These are phyloP conservation scores for Rhinogobius similis DNA, from an alignment of 2,113 vertebrate species.

Conservation along the genomic window DNA sequence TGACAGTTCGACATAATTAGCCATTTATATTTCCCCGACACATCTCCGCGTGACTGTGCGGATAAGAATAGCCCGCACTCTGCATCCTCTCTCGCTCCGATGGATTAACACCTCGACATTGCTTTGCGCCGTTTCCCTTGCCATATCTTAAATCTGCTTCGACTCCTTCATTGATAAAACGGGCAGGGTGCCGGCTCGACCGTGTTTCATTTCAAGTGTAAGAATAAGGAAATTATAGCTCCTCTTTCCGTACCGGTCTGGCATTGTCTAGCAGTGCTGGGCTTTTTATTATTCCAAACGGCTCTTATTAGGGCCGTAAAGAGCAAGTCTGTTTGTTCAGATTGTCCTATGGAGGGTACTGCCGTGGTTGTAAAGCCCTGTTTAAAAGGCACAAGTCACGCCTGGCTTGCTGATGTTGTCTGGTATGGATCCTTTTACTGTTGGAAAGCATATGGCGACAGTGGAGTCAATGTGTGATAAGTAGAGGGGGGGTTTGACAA, in stretches of 20 bases:
- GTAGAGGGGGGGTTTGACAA: background rate
- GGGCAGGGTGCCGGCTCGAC: slow-evolving; percentile 23
- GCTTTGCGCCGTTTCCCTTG: slow-evolving; percentile 51
- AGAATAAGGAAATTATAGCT: slow-evolving; percentile 64
- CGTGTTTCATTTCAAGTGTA: slow-evolving; percentile 66
- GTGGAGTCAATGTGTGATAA: background rate
- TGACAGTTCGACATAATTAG: slow-evolving; percentile 31
- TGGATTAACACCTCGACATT: slow-evolving; percentile 48
- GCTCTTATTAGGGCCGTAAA: slow-evolving; percentile 6
- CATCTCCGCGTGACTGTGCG: slow-evolving; percentile 13
- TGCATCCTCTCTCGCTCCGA: background rate
- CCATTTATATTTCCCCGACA: slow-evolving; percentile 27
- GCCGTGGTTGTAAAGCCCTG: slow-evolving; percentile 3
- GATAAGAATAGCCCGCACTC: slow-evolving; percentile 27
- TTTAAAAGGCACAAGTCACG: background rate
- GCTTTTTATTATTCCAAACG: slow-evolving; percentile 32
- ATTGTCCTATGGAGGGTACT: background rate
- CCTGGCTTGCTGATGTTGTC: slow-evolving; percentile 12
- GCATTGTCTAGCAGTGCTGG: slow-evolving; percentile 30
- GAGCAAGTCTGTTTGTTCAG: slow-evolving; percentile 19
- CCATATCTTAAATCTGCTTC: slow-evolving; percentile 51
- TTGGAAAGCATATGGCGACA: background rate
- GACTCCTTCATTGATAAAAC: slow-evolving; percentile 57
- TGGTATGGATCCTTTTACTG: background rate
- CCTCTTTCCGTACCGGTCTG: slow-evolving; percentile 38